Base-by-base conservation (phyloP, 2,113 vertebrate genomes). In the Prochilodus magdalenae region DNA sequence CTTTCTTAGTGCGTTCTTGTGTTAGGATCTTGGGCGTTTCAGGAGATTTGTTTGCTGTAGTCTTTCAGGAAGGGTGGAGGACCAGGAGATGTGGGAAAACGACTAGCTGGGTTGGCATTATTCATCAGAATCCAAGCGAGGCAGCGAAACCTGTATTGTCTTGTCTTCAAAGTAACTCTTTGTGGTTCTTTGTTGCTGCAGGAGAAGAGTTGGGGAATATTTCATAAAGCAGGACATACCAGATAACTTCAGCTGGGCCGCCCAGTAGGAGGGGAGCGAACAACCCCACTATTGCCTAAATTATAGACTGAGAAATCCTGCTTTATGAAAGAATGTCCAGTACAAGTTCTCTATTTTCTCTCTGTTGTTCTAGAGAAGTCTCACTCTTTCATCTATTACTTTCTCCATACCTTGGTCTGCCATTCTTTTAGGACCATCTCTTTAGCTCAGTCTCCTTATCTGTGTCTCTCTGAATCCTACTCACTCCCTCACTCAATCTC, bases 1-100 rank as follows among this genome's bases (percentile, higher is more conserved):
- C 26, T 47, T 78, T 14, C 33, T 69, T n/a, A 36, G 6, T 29
- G 20, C 27, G 33, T 22, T 16, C 27, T 27, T 8, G 20, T 77
- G 12, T 14, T 55, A 8, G 3, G 16, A 73, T 78, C 49, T 13
- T 15, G 20, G 36, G n/a, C 27, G 10, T 44, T 36, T 33, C 20
- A 53, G 51, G 18, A 40, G 20, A 33, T 62, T 20, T 72, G 26
- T 77, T 74, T 63, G 18, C 33, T 70, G 59, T 75, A 44, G 51
- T 27, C 24, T 63, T 63, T 75, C 16, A 66, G 63, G 16, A 63
- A 40, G 49, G 49, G 66, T 63, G 75, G n/a, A 36, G 55, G 55
- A 60, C 40, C 36, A 60, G 15, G 51, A n/a, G 4, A 40, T 69
- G 10, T 30, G 44, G 18, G 30, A 51, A 71, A 71, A 44, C 26